Conservation (phyloP, 2,888 invertebrate genomes). For the Rhingia campestris region DNA sequence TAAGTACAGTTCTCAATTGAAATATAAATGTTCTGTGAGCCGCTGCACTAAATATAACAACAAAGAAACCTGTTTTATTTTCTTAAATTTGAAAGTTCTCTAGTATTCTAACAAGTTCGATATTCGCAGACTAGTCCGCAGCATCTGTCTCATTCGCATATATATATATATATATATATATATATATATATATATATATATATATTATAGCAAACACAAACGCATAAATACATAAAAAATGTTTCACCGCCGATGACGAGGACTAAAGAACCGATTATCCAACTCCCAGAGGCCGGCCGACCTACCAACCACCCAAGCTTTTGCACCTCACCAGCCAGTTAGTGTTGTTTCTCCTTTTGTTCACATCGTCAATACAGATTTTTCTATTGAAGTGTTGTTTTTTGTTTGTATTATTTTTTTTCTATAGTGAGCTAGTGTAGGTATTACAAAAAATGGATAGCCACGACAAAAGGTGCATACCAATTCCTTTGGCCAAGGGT, state of each 20-base stretch:
- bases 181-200: constrained; percentile 24
- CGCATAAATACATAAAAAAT: constrained; percentile 22
- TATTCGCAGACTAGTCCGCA: constrained; percentile 32
- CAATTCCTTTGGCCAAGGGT: constrained; percentile 24
- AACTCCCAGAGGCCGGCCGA: neutral
- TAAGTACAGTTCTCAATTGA: constrained; percentile 19
- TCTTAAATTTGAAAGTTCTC: constrained; percentile 25
- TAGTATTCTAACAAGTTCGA: constrained; percentile 30
- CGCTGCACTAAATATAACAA: constrained; percentile 17
- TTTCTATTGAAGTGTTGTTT: constrained; percentile 33
- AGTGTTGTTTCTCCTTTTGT: constrained; percentile 37
- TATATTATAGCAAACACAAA: constrained; percentile 44
- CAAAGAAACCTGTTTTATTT: constrained; percentile 11
- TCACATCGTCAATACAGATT: constrained; percentile 19
- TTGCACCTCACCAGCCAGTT: constrained; percentile 38
- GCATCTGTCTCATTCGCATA: constrained; percentile 34
- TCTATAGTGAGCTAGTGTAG: constrained; percentile 37
- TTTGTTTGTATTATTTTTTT: constrained; percentile 25
- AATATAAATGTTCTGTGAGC: constrained; percentile 22
- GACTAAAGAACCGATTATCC: constrained; percentile 49
- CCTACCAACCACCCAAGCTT: constrained; percentile 43
- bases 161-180: constrained; percentile 29
- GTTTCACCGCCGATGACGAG: constrained; percentile 17
- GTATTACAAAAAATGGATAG: constrained; percentile 15
- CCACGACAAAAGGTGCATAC: constrained; percentile 13